Percentiles rank a stretch among this genome's conserved stretches.
These are phyloP conservation scores for Campylorhamphus procurvoides DNA, from an alignment of 2,113 vertebrate genomes.

Conservation along the genomic window DNA sequence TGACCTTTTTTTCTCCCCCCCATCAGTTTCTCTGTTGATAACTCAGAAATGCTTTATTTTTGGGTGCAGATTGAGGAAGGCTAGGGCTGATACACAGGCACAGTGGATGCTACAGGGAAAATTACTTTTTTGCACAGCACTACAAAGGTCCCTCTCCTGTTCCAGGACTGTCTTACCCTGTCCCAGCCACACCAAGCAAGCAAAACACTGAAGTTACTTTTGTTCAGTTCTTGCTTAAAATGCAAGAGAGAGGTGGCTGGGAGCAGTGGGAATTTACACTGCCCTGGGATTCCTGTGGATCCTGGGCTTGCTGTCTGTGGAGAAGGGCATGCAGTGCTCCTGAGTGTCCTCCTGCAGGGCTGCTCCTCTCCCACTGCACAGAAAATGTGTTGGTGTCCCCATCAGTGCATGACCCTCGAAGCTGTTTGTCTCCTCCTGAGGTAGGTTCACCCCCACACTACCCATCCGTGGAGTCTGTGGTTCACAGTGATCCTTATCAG, in stretches of 20 bases:
- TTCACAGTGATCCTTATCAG: neutral
- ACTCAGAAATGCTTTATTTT: neutral
- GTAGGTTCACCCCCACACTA: neutral
- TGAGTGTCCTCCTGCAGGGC: neutral
- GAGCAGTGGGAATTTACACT: neutral
- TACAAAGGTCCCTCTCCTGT: neutral
- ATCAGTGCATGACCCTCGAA: neutral
- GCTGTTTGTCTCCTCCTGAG: neutral
- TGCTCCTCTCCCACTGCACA: neutral
- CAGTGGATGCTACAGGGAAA: neutral
- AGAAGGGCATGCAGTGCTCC: neutral
- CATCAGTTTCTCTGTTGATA: neutral
- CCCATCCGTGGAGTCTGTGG: neutral
- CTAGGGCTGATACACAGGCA: neutral
- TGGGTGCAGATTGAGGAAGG: neutral
- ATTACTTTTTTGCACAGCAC: neutral
- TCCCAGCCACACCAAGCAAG: neutral
- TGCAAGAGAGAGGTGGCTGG: neutral
- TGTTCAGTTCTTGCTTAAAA: neutral
- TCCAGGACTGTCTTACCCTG: neutral
- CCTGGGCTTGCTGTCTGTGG: neutral
- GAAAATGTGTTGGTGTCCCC: neutral
- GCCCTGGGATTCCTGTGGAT: neutral
- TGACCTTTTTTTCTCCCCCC: neutral
- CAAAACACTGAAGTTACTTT: rapidly evolving